Base-by-base conservation (phyloP, 1,140 invertebrate species). In the Drosophila athabasca region DNA sequence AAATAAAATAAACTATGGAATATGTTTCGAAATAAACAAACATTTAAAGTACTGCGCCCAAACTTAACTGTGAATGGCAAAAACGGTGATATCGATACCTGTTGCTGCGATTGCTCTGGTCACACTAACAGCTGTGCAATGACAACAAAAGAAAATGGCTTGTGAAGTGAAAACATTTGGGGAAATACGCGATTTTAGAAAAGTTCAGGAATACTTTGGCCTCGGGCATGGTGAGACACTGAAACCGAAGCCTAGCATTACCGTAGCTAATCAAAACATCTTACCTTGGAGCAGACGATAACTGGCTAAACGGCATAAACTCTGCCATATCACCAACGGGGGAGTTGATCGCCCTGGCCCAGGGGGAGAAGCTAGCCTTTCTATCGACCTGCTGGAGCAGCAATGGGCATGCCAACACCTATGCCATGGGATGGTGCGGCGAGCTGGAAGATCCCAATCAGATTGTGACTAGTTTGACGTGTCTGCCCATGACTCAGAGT, bases 281-380 rank as follows among this genome's bases (percentile, higher is more conserved):
- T 49, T 45, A 7, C 9, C 0, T 49, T 17, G 6, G n/a, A 45
- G 72, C 85, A 95, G 94, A 94, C 83, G 92, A 93, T 60, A 93
- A 93, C 80, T 97, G 96, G 96, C 90, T 97, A n/a, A 94, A 95
- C 74, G 93, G 94, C 35, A 94, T 95, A 82, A 89, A 94, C 51
- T 92, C 96, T 51, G 94, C 95, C n/a, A 80, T 96, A n/a, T 96
- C 95, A 24, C 95, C 95, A 22, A 94, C 94, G 58, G 94, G 94
- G 45, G 96, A 96, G 88, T 76, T 96, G 39, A 91, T 97, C 60
- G 95, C 94, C 8, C 90, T 97, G 57, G 95, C 94, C 1, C 93
- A 94, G 83, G 93, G 93, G 46, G 94, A 94, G 67, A 94, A 94
- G 79, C 90, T 96, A 70, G 94, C 95, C 41, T 92, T 96, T 60